Percentiles rank a stretch among this genome's conserved stretches.
phyloP scores from a whole-genome alignment of 2,113 vertebrate genomes.

The Elephantulus edwardii region DNA sequence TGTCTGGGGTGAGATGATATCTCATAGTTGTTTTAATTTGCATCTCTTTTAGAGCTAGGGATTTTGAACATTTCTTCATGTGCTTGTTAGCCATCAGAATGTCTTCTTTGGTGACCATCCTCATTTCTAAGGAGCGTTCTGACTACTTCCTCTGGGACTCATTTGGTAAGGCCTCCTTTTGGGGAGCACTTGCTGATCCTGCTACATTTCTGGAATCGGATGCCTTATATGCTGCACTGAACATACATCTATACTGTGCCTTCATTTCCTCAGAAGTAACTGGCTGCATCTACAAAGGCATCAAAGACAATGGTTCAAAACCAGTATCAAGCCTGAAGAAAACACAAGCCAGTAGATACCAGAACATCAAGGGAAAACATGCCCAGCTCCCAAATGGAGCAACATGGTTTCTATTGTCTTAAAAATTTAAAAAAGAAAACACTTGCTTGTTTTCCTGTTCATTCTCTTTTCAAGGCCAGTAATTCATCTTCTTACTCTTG shows the following conservation, averaged over 20 bases:
- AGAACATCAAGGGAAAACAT: slow-evolving; percentile 32
- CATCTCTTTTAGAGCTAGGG: too few species aligned
- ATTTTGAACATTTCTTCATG: too few species aligned
- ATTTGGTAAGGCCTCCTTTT: not conserved
- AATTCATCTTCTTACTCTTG: slow-evolving; percentile 69
- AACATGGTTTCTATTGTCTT: slow-evolving; percentile 39
- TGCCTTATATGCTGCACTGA: not conserved
- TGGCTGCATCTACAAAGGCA: not conserved
- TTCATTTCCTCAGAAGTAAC: slow-evolving; percentile 12
- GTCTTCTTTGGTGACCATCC: not conserved
- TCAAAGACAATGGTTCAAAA: slow-evolving; percentile 12
- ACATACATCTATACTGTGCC: not conserved
- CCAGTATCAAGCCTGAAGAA: not conserved
- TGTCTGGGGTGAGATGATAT: too few species aligned
- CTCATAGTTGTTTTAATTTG: too few species aligned
- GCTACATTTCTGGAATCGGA: not conserved
- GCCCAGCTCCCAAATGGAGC: slow-evolving; percentile 50
- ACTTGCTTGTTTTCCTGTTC: slow-evolving; percentile 58
- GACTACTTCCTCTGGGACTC: not conserved
- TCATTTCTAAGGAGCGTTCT: not conserved
- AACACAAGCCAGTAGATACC: slow-evolving; percentile 33
- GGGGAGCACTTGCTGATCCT: not conserved
- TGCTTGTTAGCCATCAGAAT: not conserved
- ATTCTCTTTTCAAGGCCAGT: slow-evolving; percentile 74
- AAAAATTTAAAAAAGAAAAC: too few species aligned